Evolutionary conservation across 2,797 vertebrate species (phyloP).

Genomic region (Hylomyscus alleni): DNA sequence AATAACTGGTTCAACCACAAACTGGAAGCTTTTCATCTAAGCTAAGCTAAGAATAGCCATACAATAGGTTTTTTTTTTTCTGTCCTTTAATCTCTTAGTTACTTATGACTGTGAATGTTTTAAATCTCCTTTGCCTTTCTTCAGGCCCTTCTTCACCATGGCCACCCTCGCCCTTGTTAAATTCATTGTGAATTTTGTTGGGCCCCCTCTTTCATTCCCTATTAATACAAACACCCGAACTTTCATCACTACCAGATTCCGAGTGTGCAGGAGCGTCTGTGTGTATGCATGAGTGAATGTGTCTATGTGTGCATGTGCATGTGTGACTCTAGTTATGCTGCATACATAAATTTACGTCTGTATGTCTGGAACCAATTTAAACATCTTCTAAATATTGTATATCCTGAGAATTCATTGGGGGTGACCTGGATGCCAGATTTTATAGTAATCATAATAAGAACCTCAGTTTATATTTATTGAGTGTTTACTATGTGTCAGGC

Average conservation of each 20-base stretch:
- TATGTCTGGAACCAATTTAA: conserved; percentile 70
- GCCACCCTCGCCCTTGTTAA: neutral
- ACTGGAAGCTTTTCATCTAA: neutral
- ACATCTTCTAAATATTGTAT: conserved; percentile 42
- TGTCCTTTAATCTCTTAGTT: neutral
- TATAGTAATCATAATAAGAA: conserved; percentile 48
- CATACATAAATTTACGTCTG: conserved; percentile 29
- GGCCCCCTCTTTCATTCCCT: neutral
- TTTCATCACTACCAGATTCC: neutral
- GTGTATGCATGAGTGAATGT: no score
- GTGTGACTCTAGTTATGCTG: neutral
- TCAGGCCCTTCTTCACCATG: neutral
- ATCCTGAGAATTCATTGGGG: conserved; percentile 20
- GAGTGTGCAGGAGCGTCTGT: neutral
- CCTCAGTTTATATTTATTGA: conserved; percentile 68
- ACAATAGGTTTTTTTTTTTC: neutral
- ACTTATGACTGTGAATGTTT: neutral
- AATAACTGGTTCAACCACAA: neutral
- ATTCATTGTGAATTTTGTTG: neutral
- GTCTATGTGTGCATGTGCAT: neutral
- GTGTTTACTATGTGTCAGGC: conserved; percentile 58
- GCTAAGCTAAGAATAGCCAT: neutral
- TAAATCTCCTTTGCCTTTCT: neutral
- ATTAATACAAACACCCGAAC: neutral
- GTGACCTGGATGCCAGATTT: conserved; percentile 61